phyloP scores from a whole-genome alignment of 2,888 invertebrate species.

The Epistrophella euchroma region DNA sequence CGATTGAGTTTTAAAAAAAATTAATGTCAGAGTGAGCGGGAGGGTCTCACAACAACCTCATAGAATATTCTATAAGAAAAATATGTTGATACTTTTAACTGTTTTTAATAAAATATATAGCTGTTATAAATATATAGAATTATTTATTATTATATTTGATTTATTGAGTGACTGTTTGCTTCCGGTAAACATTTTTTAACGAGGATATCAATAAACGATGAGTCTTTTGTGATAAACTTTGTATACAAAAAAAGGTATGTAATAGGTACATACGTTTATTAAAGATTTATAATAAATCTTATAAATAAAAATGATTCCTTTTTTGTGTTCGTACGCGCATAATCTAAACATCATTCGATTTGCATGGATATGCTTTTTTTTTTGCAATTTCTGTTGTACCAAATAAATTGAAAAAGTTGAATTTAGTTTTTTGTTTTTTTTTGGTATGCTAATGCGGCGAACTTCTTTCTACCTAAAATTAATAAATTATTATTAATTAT shows the following conservation, averaged over 20 bases:
- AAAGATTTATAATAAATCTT: no score
- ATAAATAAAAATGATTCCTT: no score
- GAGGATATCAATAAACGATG: conserved; percentile 19
- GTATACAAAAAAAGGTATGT: background rate
- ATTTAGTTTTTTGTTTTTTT: no score
- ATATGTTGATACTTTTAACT: conserved; percentile 18
- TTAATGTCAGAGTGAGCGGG: background rate
- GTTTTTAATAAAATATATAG: conserved; percentile 42
- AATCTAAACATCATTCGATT: no score
- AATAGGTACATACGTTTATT: no score
- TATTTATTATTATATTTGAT: conserved; percentile 22
- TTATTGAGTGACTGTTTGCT: conserved; percentile 32
- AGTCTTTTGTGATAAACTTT: background rate
- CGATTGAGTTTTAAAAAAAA: conserved; percentile 43
- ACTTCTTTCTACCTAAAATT: no score
- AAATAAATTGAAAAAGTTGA: no score
- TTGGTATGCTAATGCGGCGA: no score
- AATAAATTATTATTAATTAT: no score
- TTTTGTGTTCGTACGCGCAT: no score
- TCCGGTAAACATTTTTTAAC: conserved; percentile 29
- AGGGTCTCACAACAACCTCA: background rate
- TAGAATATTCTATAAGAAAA: conserved; percentile 38
- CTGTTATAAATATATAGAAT: background rate
- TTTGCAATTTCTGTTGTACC: no score
- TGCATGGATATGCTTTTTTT: no score